These are phyloP conservation scores for Lingula anatina DNA, from an alignment of 2,888 invertebrate species.

Conservation along the genomic window DNA sequence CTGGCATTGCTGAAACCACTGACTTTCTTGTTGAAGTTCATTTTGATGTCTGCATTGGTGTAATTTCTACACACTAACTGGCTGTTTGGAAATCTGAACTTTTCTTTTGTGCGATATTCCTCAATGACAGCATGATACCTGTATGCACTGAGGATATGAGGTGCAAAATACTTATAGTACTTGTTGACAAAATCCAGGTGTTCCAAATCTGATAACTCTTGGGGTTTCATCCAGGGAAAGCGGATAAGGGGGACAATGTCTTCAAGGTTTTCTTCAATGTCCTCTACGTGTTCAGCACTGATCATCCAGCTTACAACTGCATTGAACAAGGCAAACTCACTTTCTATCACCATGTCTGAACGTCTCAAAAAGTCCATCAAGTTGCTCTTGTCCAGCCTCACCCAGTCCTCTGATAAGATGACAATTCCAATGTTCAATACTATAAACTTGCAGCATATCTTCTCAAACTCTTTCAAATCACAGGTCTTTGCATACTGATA, in stretches of 20 bases:
- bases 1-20: too few species aligned
- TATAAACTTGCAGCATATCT: conserved; percentile 30
- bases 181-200: too few species aligned
- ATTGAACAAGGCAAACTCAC: conserved; percentile 32
- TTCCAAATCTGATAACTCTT: conserved; percentile 27
- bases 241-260: conserved; percentile 26
- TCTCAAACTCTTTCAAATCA: conserved; percentile 23
- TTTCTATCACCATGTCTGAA: conserved; percentile 31
- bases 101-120: too few species aligned
- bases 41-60: too few species aligned
- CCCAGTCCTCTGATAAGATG: conserved; percentile 32
- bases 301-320: conserved; percentile 29
- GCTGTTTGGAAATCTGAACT: too few species aligned
- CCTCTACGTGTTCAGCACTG: conserved; percentile 17
- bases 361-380: conserved; percentile 31
- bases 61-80: too few species aligned
- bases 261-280: conserved; percentile 18
- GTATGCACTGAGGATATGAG: too few species aligned
- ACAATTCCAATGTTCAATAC: conserved; percentile 37
- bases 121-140: too few species aligned
- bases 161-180: too few species aligned
- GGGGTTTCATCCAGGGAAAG: conserved; percentile 35
- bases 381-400: conserved; percentile 22
- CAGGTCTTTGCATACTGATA: conserved; percentile 39
- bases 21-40: too few species aligned